These are phyloP conservation scores for Nothoprocta pentlandii DNA, from an alignment of 2,113 vertebrate species.

Conservation along the genomic window DNA sequence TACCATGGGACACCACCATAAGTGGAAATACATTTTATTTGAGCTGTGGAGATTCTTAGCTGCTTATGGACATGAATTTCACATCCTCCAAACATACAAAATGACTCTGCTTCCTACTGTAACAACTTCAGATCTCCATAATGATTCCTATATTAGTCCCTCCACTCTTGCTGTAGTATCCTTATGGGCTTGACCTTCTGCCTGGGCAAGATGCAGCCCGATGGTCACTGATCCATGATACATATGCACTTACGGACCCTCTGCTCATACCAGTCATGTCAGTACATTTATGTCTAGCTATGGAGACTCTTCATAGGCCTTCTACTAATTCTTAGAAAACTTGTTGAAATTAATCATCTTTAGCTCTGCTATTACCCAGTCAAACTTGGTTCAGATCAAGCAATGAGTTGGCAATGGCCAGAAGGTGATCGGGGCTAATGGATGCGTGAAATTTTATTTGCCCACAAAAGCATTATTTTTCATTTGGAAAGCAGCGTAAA, in stretches of 20 bases:
- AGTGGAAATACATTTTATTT: neutral
- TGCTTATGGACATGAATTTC: neutral
- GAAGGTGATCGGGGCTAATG: neutral
- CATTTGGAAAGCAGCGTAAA: neutral
- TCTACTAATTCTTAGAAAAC: neutral
- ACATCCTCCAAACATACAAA: neutral
- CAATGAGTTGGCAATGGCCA: neutral
- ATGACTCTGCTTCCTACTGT: neutral
- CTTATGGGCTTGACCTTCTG: neutral
- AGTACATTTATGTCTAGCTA: neutral
- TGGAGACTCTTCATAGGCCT: fast-evolving
- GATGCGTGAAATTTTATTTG: neutral
- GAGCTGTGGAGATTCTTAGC: neutral
- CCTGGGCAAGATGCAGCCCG: neutral
- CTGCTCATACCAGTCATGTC: neutral
- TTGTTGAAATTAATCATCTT: neutral
- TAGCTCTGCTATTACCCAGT: neutral
- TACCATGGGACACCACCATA: neutral
- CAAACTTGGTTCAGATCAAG: neutral
- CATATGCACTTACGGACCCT: fast-evolving
- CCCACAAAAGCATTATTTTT: neutral
- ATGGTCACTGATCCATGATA: neutral
- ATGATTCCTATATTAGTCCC: fast-evolving
- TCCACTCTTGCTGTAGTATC: neutral
- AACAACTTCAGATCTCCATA: neutral